Percentiles rank a stretch among this genome's conserved stretches.
Conservation (phyloP, 2,888 invertebrate species). For the Ditylenchus weischeri region DNA sequence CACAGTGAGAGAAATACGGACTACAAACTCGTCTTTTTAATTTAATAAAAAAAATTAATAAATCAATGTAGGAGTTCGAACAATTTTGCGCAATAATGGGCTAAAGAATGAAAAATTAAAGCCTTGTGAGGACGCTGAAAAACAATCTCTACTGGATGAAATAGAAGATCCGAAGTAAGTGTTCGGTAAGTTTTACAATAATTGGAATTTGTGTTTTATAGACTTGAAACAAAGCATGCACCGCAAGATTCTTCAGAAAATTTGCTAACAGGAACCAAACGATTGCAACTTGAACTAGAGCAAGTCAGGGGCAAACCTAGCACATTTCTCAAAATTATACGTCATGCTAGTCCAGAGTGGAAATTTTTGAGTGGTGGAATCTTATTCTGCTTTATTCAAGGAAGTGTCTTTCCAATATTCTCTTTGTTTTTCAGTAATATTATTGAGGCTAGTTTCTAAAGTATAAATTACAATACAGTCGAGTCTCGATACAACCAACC, state of each 20-base stretch:
- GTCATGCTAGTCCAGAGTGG: constrained; percentile 61
- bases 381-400: constrained; percentile 59
- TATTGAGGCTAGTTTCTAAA: constrained; percentile 33
- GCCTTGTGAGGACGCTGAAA: too few relatives aligned
- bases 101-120: too few relatives aligned
- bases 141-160: too few relatives aligned
- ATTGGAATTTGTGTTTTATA: background rate
- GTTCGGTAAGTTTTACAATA: background rate
- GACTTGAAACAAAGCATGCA: background rate
- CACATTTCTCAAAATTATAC: constrained; percentile 56
- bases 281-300: constrained; percentile 39
- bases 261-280: constrained; percentile 24
- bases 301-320: constrained; percentile 43
- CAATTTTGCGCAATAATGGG: too few relatives aligned
- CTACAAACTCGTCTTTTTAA: too few relatives aligned
- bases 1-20: too few relatives aligned
- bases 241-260: constrained; percentile 1
- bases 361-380: constrained; percentile 59
- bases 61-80: too few relatives aligned
- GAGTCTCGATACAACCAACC: too few relatives aligned
- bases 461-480: background rate
- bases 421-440: constrained; percentile 61
- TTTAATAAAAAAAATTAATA: too few relatives aligned
- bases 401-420: constrained; percentile 62
- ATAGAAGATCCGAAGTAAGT: too few relatives aligned